Evolutionary conservation across 2,797 vertebrate species (phyloP), one percentile per base, ranked within the genome.

Genomic region (Thripadectes ignobilis): DNA sequence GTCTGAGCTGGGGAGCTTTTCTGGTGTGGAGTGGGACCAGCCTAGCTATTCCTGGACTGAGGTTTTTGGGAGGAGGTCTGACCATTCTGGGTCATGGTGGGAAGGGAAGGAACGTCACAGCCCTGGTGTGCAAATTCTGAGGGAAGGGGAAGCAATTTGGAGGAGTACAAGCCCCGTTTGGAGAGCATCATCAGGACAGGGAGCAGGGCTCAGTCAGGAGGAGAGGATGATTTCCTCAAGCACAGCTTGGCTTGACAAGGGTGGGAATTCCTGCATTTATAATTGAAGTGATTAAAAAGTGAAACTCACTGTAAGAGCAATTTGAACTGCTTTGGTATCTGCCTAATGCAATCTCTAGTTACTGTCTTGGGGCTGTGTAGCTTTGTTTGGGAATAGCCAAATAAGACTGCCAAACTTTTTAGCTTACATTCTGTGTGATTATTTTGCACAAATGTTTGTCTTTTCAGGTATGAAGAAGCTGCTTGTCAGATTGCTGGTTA

Each of bases 91-190:
- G 20, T 45, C 2, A 2, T 58, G 39, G 17, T 16, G 17, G 41
- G 43, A 57, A 62, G 43, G 23, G 43, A 67, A 34, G 49, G 66
- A 72, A 5, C 2, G 1, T 46, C 26, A 22, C 1, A 2, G 36
- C 51, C 15, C 52, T 36, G 39, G 7, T 27, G 51, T 80, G 66
- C 41, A 61, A n/a, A 71, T 71, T n/a, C 29, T 41, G 58, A n/a
- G 20, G 4, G 57, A 24, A 36, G 9, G 14, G 3, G 9, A 14
- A 27, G 24, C 1, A 3, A 2, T 8, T 29, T 29, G 21, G 30
- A 46, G 32, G 20, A 72, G 4, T 32, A 13, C 36, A 36, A 9
- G 22, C 16, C 24, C 34, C 1, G 1, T 51, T 57, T 59, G 20
- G 21, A 43, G 22, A 78, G 5, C 19, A 3, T n/a, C 20, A 1